Conservation (phyloP, 2,797 vertebrate genomes). For the Steatocranus sp. region DNA sequence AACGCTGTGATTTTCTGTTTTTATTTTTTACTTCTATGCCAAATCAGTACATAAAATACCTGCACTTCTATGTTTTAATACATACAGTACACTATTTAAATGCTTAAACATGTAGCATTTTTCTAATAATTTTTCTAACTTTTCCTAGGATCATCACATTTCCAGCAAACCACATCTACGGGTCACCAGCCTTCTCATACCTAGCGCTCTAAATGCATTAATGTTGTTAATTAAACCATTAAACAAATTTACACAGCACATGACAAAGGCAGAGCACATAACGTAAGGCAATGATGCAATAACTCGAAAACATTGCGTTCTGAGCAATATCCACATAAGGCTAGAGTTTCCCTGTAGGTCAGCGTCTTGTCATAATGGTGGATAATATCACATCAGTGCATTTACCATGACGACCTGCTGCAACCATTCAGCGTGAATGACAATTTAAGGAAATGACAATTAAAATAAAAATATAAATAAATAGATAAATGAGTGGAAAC, state of each 20-base stretch:
- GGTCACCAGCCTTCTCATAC: constrained; percentile 9
- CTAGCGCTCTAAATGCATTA: constrained; percentile 20
- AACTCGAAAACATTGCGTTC: constrained; percentile 18
- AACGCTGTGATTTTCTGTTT: not conserved
- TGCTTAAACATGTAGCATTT: not conserved
- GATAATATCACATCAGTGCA: constrained; percentile 54
- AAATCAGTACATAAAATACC: not conserved
- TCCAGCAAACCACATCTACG: not conserved
- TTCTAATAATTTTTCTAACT: no score
- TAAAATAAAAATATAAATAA: not conserved
- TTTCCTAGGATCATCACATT: not conserved
- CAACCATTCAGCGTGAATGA: constrained; percentile 45
- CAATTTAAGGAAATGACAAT: not conserved
- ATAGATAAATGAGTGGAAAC: not conserved
- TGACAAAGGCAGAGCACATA: constrained; percentile 21
- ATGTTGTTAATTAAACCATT: constrained; percentile 48
- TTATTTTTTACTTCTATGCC: not conserved
- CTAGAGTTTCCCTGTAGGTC: constrained; percentile 32
- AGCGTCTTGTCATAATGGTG: not conserved
- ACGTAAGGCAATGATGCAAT: constrained; percentile 46
- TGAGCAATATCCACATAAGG: constrained; percentile 34
- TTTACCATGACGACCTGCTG: constrained; percentile 24
- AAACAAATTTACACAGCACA: constrained; percentile 13
- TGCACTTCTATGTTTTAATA: not conserved
- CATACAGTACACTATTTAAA: no score